Conservation (phyloP, 2,888 invertebrate genomes). For the Steinernema scapterisci region DNA sequence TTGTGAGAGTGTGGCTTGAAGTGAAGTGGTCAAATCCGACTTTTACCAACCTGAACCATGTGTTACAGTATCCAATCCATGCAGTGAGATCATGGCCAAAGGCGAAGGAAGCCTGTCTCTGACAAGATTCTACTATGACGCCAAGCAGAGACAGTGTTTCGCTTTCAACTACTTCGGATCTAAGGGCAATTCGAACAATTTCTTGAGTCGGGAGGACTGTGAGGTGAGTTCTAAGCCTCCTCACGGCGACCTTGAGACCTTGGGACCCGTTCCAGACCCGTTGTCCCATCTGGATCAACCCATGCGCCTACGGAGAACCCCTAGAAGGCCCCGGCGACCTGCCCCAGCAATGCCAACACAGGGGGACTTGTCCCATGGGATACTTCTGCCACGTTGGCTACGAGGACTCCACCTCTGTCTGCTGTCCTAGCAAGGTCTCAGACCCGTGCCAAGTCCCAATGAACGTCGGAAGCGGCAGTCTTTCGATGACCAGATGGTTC, state of each 20-base stretch:
- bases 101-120: conserved; percentile 56
- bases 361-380: conserved; percentile 45
- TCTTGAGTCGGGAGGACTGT: conserved; percentile 41
- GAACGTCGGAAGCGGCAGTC: conserved; percentile 47
- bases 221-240: conserved; percentile 34
- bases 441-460: conserved; percentile 54
- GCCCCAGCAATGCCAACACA: conserved; percentile 53
- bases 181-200: conserved; percentile 48
- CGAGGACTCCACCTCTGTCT: conserved; percentile 59
- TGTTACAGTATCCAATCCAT: conserved; percentile 49
- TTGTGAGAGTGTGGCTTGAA: conserved; percentile 24
- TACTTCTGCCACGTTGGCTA: conserved; percentile 64
- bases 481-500: conserved; percentile 43
- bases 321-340: conserved; percentile 48
- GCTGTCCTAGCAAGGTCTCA: conserved; percentile 53
- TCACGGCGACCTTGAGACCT: neutral
- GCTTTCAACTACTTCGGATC: conserved; percentile 62
- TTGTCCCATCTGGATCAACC: conserved; percentile 63
- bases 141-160: conserved; percentile 50
- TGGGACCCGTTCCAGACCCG: conserved; percentile 39
- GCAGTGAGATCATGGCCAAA: conserved; percentile 56
- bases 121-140: conserved; percentile 58
- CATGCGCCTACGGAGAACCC: conserved; percentile 58
- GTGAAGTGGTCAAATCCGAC: neutral
- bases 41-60: too few relatives aligned